A percentile compares a stretch with the other conserved stretches of the same genome.
Conservation (phyloP, 2,113 vertebrate genomes). For the Eurypyga helias region DNA sequence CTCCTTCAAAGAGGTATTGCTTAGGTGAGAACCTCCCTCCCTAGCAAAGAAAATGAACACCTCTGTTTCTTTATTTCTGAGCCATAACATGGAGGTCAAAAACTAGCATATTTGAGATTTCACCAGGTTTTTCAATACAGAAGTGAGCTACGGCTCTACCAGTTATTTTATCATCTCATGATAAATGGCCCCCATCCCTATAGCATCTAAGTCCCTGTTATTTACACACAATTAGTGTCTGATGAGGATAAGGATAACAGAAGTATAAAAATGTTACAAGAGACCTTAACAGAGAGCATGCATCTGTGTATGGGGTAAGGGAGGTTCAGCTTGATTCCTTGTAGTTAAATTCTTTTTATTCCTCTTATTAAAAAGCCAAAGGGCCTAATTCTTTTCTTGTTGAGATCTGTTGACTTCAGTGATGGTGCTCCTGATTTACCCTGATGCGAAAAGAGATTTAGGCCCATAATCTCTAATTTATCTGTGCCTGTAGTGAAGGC, state of each 20-base stretch:
- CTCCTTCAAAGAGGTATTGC: background rate
- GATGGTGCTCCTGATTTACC: slow-evolving; percentile 23
- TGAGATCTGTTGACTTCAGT: slow-evolving; percentile 46
- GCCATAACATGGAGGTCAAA: background rate
- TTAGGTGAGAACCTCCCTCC: background rate
- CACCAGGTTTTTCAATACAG: background rate
- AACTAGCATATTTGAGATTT: background rate
- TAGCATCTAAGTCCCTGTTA: background rate
- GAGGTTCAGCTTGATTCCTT: background rate
- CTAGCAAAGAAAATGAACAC: background rate
- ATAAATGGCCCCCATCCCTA: background rate
- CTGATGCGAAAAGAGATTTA: background rate
- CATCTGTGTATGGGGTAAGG: background rate
- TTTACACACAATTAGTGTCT: background rate
- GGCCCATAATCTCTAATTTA: slow-evolving; percentile 58
- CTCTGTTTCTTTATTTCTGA: background rate
- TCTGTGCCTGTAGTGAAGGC: slow-evolving; percentile 55
- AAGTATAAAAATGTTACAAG: background rate
- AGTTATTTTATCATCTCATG: background rate
- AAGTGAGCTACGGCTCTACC: background rate
- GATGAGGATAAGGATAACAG: background rate
- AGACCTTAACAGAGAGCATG: background rate
- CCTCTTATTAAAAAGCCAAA: slow-evolving; percentile 42
- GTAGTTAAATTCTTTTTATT: slow-evolving; percentile 45
- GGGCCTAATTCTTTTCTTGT: slow-evolving; percentile 58